Evolutionary conservation across 2,113 vertebrate genomes (phyloP), one percentile per base, ranked within the genome.

Genomic region (Plectropomus leopardus): DNA sequence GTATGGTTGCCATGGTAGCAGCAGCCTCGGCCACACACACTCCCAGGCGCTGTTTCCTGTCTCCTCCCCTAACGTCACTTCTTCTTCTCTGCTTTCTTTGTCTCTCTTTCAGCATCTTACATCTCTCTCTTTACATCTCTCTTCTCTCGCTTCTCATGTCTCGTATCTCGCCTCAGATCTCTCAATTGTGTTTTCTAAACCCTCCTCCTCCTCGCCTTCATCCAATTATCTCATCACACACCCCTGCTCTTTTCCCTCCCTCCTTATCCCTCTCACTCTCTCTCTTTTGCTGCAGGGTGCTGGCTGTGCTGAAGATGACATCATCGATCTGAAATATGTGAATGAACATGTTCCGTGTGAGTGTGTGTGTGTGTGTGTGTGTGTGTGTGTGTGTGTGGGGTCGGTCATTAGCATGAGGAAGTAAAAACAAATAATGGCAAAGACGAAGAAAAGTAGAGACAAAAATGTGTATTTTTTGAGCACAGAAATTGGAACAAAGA

Each of bases 1-100:
- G 87, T 87, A 65, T 3, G 50, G 88, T 93, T 80, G 45, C 87
- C 84, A 80, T 82, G 75, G 87, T 59, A 92, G 90, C 92, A 75
- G 67, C 60, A 54, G 66, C 72, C 68, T 54, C 19, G 13, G 66
- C 42, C 21, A 17, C 54, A 60, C 54, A 60, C 67, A 53, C 59
- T 84, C 72, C 70, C 65, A 59, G 59, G 30, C 57, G 4, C 61
- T 1, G 67, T 61, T 87, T 89, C 80, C 78, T 76, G 77, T 87
- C 61, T 75, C 67, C 74, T 74, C 61, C n/a, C n/a, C 44, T 24
- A 0, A 40, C n/a, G 8, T 45, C 13, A 30, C 36, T 21, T n/a
- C 58, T 34, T 48, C 32, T 57, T 82, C n/a, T 42, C 69, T 5
- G 7, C 16, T 19, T 54, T 14, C 48, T 44, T 67, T 59, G 42